Base-by-base conservation (phyloP, 2,113 vertebrate genomes). In the Sylvia atricapilla region DNA sequence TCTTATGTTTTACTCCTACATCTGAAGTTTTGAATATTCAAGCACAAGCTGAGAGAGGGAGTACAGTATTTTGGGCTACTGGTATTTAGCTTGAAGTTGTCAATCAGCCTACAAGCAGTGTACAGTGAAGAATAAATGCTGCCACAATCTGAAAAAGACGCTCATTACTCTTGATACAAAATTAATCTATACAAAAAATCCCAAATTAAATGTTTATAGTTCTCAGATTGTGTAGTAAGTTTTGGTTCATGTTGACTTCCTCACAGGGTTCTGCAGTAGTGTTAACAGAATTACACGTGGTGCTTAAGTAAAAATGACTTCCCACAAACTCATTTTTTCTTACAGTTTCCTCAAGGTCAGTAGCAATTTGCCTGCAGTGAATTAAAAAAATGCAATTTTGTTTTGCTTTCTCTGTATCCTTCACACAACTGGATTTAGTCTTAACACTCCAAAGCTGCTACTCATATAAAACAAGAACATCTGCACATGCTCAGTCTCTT, bases 21-120 rank as follows among this genome's bases (percentile, higher is more conserved):
- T 93, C 93, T 97, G 91, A 73, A 90, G 56, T 87, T 87, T 83
- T 97, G 96, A 97, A 97, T 97, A 97, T 96, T 97, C 96, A 95
- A 95, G 55, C 80, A 64, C 44, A 79, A 95, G 83, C 31, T 94
- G 94, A 87, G 96, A 94, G 96, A 95, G 73, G 88, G 92, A 96
- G 96, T 91, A 78, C 78, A 90, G 95, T 94, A 95, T 95, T 95
- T 95, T 82, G 70, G 93, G 93, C 39, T 49, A 88, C 88, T 95
- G 88, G 75, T 92, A 95, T 93, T 93, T 69, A 80, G 41, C 91
- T 89, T 92, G 94, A 93, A 89, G 86, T 90, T 92, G 93, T 95
- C 90, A 37, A 68, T 80, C 89, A 43, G 30, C 39, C 58, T 91
- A 66, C 92, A 88, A 59, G 88, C 64, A 49, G 30, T 53, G 21